Evolutionary conservation across 1,140 invertebrate species (phyloP).

Genomic region (Cyphomyrmex costatus): DNA sequence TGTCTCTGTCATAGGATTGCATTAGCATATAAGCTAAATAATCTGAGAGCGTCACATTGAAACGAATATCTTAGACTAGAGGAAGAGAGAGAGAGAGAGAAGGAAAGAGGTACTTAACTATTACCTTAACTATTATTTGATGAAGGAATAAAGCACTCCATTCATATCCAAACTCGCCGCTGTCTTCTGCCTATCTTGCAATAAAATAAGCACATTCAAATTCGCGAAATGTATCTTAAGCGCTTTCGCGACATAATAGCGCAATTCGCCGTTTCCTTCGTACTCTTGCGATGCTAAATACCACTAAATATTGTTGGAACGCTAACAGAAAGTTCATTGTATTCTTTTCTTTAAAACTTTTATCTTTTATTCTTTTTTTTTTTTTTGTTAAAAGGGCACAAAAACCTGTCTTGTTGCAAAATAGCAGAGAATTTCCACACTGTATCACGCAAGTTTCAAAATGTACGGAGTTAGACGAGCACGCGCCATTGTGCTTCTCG

Average conservation of each 20-base stretch:
- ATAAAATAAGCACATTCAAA: slow-evolving; percentile 26
- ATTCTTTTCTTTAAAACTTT: neutral
- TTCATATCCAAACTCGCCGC: slow-evolving; percentile 6
- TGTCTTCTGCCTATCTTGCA: neutral
- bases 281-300: neutral
- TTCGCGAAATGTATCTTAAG: slow-evolving; percentile 11
- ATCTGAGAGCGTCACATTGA: slow-evolving; percentile 15
- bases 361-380: neutral
- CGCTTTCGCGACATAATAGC: neutral
- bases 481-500: neutral
- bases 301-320: neutral
- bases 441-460: slow-evolving; percentile 29
- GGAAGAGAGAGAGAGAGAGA: neutral
- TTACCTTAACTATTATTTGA: slow-evolving; percentile 12
- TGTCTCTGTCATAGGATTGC: neutral
- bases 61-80: neutral
- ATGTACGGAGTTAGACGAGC: slow-evolving; percentile 13
- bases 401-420: neutral
- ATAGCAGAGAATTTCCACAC: slow-evolving; percentile 22
- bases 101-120: neutral
- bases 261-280: neutral
- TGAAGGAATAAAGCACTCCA: neutral
- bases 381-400: neutral
- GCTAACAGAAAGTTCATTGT: neutral
- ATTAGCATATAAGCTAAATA: slow-evolving; percentile 40